Conservation (phyloP, 1,140 invertebrate genomes). For the Cydia amplana region DNA sequence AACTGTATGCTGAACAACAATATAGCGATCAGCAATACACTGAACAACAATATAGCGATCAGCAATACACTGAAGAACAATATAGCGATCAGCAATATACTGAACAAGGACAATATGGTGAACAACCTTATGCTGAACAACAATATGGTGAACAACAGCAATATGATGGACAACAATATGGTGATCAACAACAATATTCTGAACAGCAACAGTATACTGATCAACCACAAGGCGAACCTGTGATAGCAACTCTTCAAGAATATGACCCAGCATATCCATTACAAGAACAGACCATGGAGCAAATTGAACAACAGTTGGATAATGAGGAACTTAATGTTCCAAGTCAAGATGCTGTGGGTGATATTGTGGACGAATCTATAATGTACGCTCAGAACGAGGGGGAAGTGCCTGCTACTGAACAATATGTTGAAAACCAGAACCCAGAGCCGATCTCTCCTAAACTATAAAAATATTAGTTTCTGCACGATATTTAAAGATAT, state of each 20-base stretch:
- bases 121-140: slow-evolving; percentile 37
- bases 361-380: neutral
- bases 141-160: slow-evolving; percentile 43
- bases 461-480: neutral
- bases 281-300: slow-evolving; percentile 34
- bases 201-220: slow-evolving; percentile 34
- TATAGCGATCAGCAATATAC: slow-evolving; percentile 40
- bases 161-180: slow-evolving; percentile 41
- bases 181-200: slow-evolving; percentile 40
- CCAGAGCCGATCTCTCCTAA: neutral
- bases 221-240: neutral
- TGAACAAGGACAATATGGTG: slow-evolving; percentile 43
- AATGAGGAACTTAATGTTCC: slow-evolving; percentile 13
- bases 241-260: neutral
- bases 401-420: neutral
- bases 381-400: neutral
- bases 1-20: slow-evolving; percentile 38
- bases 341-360: neutral
- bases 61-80: slow-evolving; percentile 40
- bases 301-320: slow-evolving; percentile 46
- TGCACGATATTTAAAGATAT: neutral
- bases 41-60: slow-evolving; percentile 42
- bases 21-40: slow-evolving; percentile 41
- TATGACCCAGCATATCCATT: neutral
- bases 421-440: neutral